Conservation (phyloP, 1,140 invertebrate species). For the Dendrolimus punctatus region DNA sequence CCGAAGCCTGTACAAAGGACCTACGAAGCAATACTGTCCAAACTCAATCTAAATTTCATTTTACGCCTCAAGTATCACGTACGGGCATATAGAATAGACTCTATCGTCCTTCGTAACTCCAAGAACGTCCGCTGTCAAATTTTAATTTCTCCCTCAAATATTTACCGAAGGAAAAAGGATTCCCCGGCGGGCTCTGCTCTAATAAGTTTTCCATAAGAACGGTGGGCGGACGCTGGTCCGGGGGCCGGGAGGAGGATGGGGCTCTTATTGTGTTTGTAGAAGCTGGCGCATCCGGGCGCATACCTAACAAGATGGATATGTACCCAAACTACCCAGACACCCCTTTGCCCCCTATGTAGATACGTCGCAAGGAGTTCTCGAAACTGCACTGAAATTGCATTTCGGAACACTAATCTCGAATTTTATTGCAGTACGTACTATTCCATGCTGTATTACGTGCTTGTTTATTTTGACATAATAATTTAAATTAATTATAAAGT, state of each 20-base stretch:
- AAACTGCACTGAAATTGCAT: constrained; percentile 66
- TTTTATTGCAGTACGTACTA: neutral
- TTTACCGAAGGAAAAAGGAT: constrained; percentile 71
- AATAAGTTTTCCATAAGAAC: constrained; percentile 71
- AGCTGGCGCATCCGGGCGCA: constrained; percentile 68
- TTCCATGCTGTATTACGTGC: too few species aligned
- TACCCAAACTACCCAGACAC: constrained; percentile 44
- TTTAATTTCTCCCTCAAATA: constrained; percentile 72
- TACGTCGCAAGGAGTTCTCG: constrained; percentile 28
- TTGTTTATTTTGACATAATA: too few species aligned
- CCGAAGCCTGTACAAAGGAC: constrained; percentile 15
- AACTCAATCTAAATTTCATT: constrained; percentile 70
- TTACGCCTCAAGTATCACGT: constrained; percentile 66
- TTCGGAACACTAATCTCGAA: constrained; percentile 60
- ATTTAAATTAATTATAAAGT: too few species aligned
- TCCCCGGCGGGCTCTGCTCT: constrained; percentile 63
- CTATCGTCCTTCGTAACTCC: constrained; percentile 41
- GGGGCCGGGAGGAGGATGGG: constrained; percentile 31
- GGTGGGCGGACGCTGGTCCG: constrained; percentile 19
- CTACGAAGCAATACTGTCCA: constrained; percentile 43
- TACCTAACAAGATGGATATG: constrained; percentile 71
- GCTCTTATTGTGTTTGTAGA: constrained; percentile 70
- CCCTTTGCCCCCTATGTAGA: constrained; percentile 39
- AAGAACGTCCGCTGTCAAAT: constrained; percentile 66
- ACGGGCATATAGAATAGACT: constrained; percentile 57